Evolutionary conservation across 2,888 invertebrate genomes (phyloP).

Genomic region (Idaea biselata): DNA sequence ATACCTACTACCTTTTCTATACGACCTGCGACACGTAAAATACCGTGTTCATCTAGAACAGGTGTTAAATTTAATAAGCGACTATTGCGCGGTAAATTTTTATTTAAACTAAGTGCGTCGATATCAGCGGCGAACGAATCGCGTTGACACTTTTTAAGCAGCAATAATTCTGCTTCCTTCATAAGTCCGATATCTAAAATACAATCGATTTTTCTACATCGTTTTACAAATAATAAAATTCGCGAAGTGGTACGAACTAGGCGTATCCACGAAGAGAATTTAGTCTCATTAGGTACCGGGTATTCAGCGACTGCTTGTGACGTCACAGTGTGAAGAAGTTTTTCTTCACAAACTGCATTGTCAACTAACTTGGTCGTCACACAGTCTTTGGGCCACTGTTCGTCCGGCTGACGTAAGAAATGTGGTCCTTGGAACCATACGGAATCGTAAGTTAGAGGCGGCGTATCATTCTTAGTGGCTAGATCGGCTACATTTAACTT

Average conservation of each 20-base stretch:
- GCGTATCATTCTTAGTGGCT: constrained; percentile 3
- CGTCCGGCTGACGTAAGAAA: background rate
- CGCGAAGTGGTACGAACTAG: constrained; percentile 4
- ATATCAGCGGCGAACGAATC: constrained; percentile 7
- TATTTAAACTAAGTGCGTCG: background rate
- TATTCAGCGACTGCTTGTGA: background rate
- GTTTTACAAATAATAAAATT: constrained; percentile 8
- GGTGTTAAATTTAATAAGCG: constrained; percentile 9
- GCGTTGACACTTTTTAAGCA: constrained; percentile 2
- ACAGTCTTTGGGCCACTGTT: background rate
- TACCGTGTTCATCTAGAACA: constrained; percentile 15
- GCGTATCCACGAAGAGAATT: constrained; percentile 13
- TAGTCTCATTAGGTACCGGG: constrained; percentile 9
- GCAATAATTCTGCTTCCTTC: constrained; percentile 5
- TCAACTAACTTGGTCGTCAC: background rate
- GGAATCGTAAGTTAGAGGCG: background rate
- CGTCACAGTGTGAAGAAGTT: background rate
- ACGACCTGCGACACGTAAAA: constrained; percentile 21
- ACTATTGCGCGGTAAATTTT: background rate
- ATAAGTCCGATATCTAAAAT: constrained; percentile 2
- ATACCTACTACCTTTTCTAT: constrained; percentile 17
- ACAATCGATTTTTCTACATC: constrained; percentile 3
- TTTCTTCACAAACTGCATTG: background rate
- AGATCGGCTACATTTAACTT: constrained; percentile 12
- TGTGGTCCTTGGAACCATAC: constrained; percentile 7